Percentiles rank a stretch among this genome's conserved stretches.
Evolutionary conservation across 53 echinoderm and acorn worm genomes (phyloP).

Genomic region (Zoroaster sp.): DNA sequence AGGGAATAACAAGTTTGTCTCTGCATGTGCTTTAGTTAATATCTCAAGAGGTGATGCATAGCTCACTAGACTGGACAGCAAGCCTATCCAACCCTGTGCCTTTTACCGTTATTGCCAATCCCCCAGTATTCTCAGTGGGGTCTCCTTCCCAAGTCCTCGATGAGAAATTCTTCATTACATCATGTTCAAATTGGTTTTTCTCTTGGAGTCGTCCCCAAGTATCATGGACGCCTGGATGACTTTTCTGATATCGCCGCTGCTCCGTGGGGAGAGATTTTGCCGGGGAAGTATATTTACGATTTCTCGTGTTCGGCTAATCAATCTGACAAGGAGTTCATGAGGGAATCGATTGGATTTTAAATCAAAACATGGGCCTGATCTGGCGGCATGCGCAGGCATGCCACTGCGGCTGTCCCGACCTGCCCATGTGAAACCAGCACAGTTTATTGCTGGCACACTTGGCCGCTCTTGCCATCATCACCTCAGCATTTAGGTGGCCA

Average conservation of each 20-base stretch:
- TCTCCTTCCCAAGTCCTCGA: neutral
- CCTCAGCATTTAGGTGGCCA: slow-evolving; percentile 58
- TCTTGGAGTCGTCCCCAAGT: neutral
- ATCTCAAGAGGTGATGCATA: slow-evolving; percentile 22
- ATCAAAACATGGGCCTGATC: slow-evolving; percentile 40
- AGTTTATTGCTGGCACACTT: slow-evolving; percentile 48
- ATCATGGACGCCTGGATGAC: slow-evolving; percentile 25
- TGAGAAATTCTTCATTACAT: slow-evolving; percentile 46
- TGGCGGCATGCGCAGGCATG: slow-evolving; percentile 38
- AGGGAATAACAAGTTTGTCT: slow-evolving; percentile 44
- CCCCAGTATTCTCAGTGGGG: slow-evolving; percentile 34
- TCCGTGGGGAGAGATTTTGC: slow-evolving; percentile 40
- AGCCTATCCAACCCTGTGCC: neutral
- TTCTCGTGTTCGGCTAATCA: slow-evolving; percentile 66
- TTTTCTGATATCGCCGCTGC: slow-evolving; percentile 57
- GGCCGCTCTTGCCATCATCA: slow-evolving; percentile 45
- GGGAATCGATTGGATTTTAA: slow-evolving; percentile 56
- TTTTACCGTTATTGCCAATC: slow-evolving; percentile 5
- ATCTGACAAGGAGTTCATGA: slow-evolving; percentile 50
- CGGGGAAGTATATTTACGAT: slow-evolving; percentile 50
- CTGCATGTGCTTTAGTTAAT: slow-evolving; percentile 46
- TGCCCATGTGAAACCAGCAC: neutral
- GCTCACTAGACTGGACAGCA: neutral
- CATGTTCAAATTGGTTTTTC: slow-evolving; percentile 34
- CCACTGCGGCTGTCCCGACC: neutral